These are phyloP conservation scores for Fopius arisanus DNA, from an alignment of 1,140 invertebrate genomes.

Conservation along the genomic window DNA sequence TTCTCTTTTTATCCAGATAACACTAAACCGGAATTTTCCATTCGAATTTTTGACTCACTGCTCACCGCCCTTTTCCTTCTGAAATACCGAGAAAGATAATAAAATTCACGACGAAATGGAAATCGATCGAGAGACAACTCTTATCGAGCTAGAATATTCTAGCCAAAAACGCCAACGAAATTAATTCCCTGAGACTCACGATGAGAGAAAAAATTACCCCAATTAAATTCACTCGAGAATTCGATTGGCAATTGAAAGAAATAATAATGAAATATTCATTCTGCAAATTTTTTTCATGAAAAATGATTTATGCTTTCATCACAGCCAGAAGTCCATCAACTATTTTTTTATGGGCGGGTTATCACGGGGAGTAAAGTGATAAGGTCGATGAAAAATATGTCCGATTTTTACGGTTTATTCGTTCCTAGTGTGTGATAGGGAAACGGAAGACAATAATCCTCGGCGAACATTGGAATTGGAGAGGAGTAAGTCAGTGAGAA, in stretches of 20 bases:
- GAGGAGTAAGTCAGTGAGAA: conserved; percentile 24
- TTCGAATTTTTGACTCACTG: conserved; percentile 1
- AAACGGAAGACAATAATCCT: conserved; percentile 19
- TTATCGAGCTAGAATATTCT: too few relatives aligned
- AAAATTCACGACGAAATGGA: conserved; percentile 20
- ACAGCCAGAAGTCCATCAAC: too few relatives aligned
- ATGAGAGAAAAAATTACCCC: too few relatives aligned
- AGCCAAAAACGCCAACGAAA: too few relatives aligned
- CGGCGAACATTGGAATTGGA: conserved; percentile 9
- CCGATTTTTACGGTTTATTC: not conserved
- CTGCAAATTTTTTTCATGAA: too few relatives aligned
- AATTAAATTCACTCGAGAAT: too few relatives aligned
- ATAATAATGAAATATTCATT: too few relatives aligned
- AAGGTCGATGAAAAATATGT: not conserved
- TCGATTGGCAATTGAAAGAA: too few relatives aligned
- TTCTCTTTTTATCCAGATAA: not conserved
- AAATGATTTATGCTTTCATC: too few relatives aligned
- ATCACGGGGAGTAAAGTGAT: too few relatives aligned
- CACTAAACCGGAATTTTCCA: not conserved
- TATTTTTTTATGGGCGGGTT: too few relatives aligned
- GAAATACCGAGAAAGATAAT: not conserved
- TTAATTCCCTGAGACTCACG: too few relatives aligned
- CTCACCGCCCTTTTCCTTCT: not conserved
- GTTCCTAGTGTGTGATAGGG: not conserved
- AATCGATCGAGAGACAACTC: conserved; percentile 27